Evolutionary conservation across 1,140 invertebrate species (phyloP), one percentile per base, ranked within the genome.

Genomic region (Drosophila rufa): DNA sequence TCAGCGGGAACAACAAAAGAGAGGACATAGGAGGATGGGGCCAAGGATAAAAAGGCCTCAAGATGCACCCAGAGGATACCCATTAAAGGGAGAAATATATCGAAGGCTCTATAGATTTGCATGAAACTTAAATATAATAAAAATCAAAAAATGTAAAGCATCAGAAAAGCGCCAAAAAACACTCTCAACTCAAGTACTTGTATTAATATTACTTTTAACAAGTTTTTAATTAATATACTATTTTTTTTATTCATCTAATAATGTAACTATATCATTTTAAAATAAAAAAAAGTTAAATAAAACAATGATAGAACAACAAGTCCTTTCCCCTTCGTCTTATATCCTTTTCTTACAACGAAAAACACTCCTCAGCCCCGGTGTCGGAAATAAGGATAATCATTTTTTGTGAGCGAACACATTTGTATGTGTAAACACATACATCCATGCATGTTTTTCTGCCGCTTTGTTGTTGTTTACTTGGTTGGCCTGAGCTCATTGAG

Each of bases 401-500:
- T 42, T 71, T 61, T 43, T 59, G 38, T 71, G 70, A 9, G 2
- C 0, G 27, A 6, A 38, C 53, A 55, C 53, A 40, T 55, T 55
- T 55, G 19, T 55, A 17, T 38, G 9, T 55, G 7, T 22, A 38
- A 17, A 55, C 9, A 53, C 65, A 40, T 42, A 60, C 25, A 40
- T 53, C 45, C 45, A 6, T 58, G 50, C 46, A 70, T 50, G 48
- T 69, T 38, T 33, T 50, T 30, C 43, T 33, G n/a, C 6, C n/a
- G 27, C 38, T 50, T 38, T 47, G 33, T 66, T 66, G 25, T 62
- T 69, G 69, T 75, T 58, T 67, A 65, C 69, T 59, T 45, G 57
- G 47, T 45, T 66, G 58, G 33, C 47, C 60, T 33, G 47, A 69
- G 47, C 78, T 75, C 78, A 80, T 82, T 82, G 80, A 80, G 78